phyloP scores from a whole-genome alignment of 2,113 vertebrate genomes.

The Prionailurus viverrinus region DNA sequence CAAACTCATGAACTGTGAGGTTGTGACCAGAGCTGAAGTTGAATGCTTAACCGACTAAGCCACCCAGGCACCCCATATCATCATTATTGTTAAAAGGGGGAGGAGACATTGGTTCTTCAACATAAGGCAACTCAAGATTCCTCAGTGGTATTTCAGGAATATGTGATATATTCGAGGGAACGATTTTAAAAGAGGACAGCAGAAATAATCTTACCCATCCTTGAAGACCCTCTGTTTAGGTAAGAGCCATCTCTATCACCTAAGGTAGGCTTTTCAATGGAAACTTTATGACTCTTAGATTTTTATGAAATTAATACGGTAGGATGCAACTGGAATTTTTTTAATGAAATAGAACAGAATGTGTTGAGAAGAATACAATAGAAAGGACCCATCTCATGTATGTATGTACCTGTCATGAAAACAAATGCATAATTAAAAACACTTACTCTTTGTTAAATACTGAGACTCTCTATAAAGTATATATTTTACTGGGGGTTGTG shows the following conservation, averaged over 20 bases:
- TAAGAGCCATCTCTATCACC: neutral
- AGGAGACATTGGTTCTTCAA: neutral
- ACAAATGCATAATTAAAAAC: slow-evolving; percentile 20
- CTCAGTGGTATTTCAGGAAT: neutral
- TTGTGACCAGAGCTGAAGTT: too few species aligned
- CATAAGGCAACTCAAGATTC: neutral
- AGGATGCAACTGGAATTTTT: neutral
- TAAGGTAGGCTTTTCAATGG: neutral
- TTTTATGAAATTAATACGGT: slow-evolving; percentile 18
- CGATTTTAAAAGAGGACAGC: neutral
- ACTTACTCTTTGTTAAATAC: neutral
- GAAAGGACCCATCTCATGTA: neutral
- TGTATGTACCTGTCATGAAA: neutral
- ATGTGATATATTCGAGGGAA: neutral
- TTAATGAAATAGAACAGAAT: neutral
- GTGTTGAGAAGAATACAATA: neutral
- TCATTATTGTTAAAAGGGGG: neutral
- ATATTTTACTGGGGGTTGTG: neutral
- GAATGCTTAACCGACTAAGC: too few species aligned
- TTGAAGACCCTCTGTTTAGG: neutral
- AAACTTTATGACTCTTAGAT: neutral
- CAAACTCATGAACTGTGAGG: too few species aligned
- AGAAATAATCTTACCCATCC: neutral
- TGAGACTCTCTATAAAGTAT: neutral
- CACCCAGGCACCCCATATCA: neutral